Conservation (phyloP, 2,113 vertebrate species). For the Burhinus bistriatus region DNA sequence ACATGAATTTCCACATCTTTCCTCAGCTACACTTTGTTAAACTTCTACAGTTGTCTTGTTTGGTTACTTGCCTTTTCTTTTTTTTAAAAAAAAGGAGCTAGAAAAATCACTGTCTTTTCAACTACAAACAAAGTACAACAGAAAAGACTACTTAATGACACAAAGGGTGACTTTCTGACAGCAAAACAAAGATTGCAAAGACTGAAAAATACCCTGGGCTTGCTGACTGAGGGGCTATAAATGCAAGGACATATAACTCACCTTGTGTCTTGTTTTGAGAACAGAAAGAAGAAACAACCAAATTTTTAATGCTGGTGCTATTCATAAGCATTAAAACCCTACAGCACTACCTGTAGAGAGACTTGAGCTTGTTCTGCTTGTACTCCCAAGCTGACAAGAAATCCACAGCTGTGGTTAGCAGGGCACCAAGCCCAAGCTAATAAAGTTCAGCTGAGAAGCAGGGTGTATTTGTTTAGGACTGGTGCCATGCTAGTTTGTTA, state of each 20-base stretch:
- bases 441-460: conserved; percentile 41
- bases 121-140: not conserved
- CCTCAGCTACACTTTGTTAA: not conserved
- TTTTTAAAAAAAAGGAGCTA: not conserved
- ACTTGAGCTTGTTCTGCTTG: not conserved
- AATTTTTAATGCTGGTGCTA: not conserved
- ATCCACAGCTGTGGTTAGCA: conserved; percentile 22
- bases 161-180: not conserved
- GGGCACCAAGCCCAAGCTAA: conserved; percentile 52
- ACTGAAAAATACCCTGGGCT: not conserved
- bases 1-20: not conserved
- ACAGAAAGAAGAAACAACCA: not conserved
- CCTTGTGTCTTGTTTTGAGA: not conserved
- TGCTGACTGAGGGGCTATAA: not conserved
- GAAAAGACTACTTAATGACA: not conserved
- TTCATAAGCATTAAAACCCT: not conserved
- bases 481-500: not conserved
- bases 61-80: not conserved
- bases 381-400: not conserved
- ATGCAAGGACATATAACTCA: not conserved
- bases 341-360: not conserved
- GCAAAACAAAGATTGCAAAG: not conserved
- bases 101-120: not conserved
- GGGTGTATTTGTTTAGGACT: conserved; percentile 2
- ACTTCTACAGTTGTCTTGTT: not conserved